Conservation (phyloP, 2,113 vertebrate species). For the Rhinolophus ferrumequinum region DNA sequence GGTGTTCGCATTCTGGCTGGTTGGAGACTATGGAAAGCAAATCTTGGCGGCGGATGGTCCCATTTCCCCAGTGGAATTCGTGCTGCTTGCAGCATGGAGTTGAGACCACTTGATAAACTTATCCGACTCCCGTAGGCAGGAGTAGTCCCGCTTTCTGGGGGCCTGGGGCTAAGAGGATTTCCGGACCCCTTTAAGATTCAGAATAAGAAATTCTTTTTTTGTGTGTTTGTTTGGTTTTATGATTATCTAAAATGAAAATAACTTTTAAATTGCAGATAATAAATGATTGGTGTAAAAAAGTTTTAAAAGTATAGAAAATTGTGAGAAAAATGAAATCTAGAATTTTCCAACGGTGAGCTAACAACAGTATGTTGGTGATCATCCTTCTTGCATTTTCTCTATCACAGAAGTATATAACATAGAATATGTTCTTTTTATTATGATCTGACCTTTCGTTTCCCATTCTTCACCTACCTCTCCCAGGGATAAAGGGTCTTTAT, state of each 20-base stretch:
- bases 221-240: background rate
- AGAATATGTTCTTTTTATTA: background rate
- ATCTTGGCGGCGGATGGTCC: no score
- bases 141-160: no score
- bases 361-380: accelerated
- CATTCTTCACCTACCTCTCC: background rate
- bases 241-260: background rate
- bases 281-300: background rate
- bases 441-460: background rate
- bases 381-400: no score
- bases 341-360: background rate
- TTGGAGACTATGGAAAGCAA: background rate
- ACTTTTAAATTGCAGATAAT: background rate
- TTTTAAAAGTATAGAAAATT: background rate
- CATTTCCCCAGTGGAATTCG: background rate
- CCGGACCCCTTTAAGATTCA: background rate
- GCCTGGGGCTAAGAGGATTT: background rate
- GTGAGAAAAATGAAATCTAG: background rate
- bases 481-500: background rate
- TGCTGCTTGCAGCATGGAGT: accelerated
- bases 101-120: background rate
- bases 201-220: background rate
- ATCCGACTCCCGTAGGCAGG: accelerated
- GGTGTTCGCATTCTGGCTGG: accelerated
- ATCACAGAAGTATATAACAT: no score